These are phyloP conservation scores for Cephus spinipes DNA, from an alignment of 2,888 invertebrate species.

Conservation along the genomic window DNA sequence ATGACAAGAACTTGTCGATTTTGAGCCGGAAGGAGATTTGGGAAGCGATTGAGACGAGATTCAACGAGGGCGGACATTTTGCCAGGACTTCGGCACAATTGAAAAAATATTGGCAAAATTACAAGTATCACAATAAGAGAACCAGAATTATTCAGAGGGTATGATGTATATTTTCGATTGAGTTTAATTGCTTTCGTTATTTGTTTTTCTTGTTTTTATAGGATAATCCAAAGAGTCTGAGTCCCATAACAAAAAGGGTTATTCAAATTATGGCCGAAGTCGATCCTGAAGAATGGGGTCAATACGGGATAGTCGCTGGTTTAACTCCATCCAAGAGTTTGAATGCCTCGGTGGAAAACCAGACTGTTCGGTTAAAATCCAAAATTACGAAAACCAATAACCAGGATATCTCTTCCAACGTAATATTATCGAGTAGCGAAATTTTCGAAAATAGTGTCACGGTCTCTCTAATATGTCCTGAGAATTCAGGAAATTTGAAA, in stretches of 20 bases:
- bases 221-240: slow-evolving; percentile 13
- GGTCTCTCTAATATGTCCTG: slow-evolving; percentile 40
- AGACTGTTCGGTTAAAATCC: neutral
- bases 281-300: slow-evolving; percentile 14
- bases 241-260: neutral
- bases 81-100: slow-evolving; percentile 42
- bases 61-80: slow-evolving; percentile 36
- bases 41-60: slow-evolving; percentile 41
- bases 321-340: neutral
- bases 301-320: neutral
- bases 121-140: slow-evolving; percentile 46
- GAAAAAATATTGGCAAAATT: slow-evolving; percentile 48
- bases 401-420: slow-evolving; percentile 6
- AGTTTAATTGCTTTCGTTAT: neutral
- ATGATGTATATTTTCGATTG: neutral
- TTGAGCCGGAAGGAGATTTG: slow-evolving; percentile 42
- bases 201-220: slow-evolving; percentile 8
- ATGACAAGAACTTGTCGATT: slow-evolving; percentile 38
- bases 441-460: slow-evolving; percentile 41
- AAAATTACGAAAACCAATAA: neutral
- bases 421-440: slow-evolving; percentile 38
- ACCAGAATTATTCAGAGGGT: slow-evolving; percentile 7
- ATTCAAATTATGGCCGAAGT: slow-evolving; percentile 7
- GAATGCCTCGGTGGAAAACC: neutral
- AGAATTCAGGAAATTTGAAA: slow-evolving; percentile 8